Conservation (phyloP, 2,797 vertebrate genomes). For the Pelodytes ibericus region DNA sequence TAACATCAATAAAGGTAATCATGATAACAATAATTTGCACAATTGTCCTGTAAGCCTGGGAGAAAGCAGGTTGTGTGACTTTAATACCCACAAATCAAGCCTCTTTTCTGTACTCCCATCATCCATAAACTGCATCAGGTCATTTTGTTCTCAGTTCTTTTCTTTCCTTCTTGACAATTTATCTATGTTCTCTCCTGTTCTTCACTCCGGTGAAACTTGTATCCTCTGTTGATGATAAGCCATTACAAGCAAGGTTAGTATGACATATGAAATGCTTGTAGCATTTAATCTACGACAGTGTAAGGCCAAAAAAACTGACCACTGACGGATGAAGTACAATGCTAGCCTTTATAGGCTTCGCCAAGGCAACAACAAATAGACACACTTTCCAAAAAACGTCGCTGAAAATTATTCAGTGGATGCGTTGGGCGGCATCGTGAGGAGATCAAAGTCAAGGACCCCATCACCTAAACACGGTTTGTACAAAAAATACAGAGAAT, state of each 20-base stretch:
- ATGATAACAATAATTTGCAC: too few species aligned
- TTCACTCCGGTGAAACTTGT: constrained; percentile 18
- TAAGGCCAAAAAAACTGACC: constrained; percentile 39
- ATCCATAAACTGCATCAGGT: constrained; percentile 23
- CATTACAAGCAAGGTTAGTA: constrained; percentile 52
- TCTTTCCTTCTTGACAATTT: constrained; percentile 31
- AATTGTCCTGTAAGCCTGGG: too few species aligned
- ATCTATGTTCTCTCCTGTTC: constrained; percentile 38
- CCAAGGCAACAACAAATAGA: constrained; percentile 10
- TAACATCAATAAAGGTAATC: too few species aligned
- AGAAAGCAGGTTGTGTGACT: neutral
- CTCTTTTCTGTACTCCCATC: constrained; percentile 4
- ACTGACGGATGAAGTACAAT: constrained; percentile 3
- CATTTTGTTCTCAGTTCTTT: constrained; percentile 34
- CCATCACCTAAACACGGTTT: too few species aligned
- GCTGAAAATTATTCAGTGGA: too few species aligned
- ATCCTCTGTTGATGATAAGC: constrained; percentile 46
- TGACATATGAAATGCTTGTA: constrained; percentile 41
- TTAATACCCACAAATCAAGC: constrained; percentile 31
- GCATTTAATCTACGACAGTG: constrained; percentile 45
- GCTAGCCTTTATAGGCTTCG: constrained; percentile 16
- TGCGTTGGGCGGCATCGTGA: too few species aligned
- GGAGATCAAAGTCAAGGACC: too few species aligned
- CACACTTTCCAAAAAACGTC: too few species aligned
- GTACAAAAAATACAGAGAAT: too few species aligned